A percentile compares a stretch with the other conserved stretches of the same genome.
phyloP scores from a whole-genome alignment of 64 coral and sea anemone species.

The Montipora efflorescens region DNA sequence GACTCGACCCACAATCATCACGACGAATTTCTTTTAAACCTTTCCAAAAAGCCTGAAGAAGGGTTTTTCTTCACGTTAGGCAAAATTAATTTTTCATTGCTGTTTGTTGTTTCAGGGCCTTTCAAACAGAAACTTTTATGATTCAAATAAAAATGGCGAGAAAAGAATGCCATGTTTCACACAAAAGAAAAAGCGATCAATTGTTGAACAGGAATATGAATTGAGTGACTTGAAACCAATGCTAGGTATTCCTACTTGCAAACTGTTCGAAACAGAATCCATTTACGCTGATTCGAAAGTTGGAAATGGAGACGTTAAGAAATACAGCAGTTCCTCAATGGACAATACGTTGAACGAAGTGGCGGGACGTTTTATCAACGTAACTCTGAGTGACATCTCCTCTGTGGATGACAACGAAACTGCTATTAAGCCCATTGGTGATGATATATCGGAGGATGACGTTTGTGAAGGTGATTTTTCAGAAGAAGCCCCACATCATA shows the following conservation, averaged over 20 bases:
- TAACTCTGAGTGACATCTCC: constrained; percentile 18
- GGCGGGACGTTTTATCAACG: constrained; percentile 27
- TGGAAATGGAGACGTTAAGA: constrained; percentile 30
- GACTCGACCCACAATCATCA: too few relatives aligned
- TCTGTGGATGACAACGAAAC: neutral
- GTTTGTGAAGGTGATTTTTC: neutral
- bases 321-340: constrained; percentile 14
- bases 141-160: neutral
- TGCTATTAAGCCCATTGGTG: neutral
- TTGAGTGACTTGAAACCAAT: constrained; percentile 53
- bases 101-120: neutral
- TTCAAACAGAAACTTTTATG: constrained; percentile 10
- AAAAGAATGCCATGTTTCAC: neutral
- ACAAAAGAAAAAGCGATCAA: constrained; percentile 23
- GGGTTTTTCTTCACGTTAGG: too few relatives aligned
- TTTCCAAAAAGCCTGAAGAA: too few relatives aligned
- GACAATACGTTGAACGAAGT: neutral
- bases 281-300: neutral
- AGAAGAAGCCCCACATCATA: constrained; percentile 39
- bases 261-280: constrained; percentile 1
- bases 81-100: neutral
- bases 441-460: neutral
- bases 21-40: too few relatives aligned
- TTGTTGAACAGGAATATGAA: constrained; percentile 15
- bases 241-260: constrained; percentile 25